phyloP scores from a whole-genome alignment of 2,113 vertebrate species.

The Syngnathus typhle region DNA sequence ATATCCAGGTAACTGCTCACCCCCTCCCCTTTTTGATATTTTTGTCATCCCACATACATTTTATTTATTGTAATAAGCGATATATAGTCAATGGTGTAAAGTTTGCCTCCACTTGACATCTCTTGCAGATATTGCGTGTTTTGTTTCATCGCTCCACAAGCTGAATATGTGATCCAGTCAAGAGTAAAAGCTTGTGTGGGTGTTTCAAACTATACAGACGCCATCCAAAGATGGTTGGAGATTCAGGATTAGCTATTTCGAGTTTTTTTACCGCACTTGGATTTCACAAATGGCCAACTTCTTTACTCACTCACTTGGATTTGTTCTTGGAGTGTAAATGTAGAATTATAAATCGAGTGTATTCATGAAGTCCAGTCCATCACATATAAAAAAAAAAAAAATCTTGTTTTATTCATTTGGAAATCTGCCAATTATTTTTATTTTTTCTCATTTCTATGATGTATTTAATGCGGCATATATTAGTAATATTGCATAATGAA shows the following conservation, averaged over 20 bases:
- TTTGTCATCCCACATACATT: not conserved
- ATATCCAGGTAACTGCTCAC: not conserved
- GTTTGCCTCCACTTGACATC: constrained; percentile 26
- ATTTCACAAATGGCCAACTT: constrained; percentile 5
- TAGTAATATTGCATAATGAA: too few species aligned
- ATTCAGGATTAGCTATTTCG: constrained; percentile 28
- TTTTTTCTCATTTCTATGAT: too few species aligned
- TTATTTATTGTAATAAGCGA: not conserved
- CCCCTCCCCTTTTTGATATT: not conserved
- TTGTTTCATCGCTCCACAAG: constrained; percentile 18
- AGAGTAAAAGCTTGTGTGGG: constrained; percentile 47
- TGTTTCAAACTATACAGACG: constrained; percentile 32
- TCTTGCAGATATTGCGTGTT: constrained; percentile 46
- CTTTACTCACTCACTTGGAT: not conserved
- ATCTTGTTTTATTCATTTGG: not conserved
- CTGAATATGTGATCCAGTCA: constrained; percentile 47
- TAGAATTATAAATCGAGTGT: not conserved
- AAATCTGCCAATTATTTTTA: too few species aligned
- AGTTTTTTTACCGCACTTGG: constrained; percentile 30
- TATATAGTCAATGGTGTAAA: not conserved
- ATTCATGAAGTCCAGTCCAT: not conserved
- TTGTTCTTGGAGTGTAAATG: not conserved
- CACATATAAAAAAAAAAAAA: not conserved
- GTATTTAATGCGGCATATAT: too few species aligned
- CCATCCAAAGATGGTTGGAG: constrained; percentile 22